Evolutionary conservation across 2,113 vertebrate genomes (phyloP), one percentile per base, ranked within the genome.

Genomic region (Chlorodrepanis virens): DNA sequence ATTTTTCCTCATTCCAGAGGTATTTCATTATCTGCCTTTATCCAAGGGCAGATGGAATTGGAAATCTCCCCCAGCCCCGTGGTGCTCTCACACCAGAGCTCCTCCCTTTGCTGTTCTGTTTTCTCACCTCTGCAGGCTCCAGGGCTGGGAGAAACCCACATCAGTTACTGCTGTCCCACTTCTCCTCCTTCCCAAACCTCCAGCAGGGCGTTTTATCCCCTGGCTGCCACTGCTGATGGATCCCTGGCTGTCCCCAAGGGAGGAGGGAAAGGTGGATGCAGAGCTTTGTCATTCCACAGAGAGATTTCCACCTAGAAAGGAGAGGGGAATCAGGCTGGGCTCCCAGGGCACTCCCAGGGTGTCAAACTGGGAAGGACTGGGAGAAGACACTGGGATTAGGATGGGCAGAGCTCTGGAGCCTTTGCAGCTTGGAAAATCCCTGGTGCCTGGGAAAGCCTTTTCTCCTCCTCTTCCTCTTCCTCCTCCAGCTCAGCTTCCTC

Each of bases 41-140:
- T 88, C 96, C 95, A 95, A 97, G 95, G 96, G 81, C 95, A 92
- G 90, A 85, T 75, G 86, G 84, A 61, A 52, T 75, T 57, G 61
- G 81, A 89, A 90, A 75, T 87, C 78, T 85, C 63, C 61, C 14
- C 39, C 33, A 16, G 82, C 69, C 85, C 74, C 23, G 18, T 72
- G 83, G 22, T 74, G 47, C 83, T 90, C 93, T 87, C 70, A 6
- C 44, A 56, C 78, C 45, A 31, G 79, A 82, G 81, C 75, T 74
- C 42, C 60, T 67, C 83, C 52, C 63, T 50, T 14, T 63, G 76
- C 60, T 56, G 45, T 59, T 80, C 68, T 4, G 1, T 61, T 84
- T 57, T 33, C 77, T 83, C 67, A n/a, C 85, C 90, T 84, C 64
- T 67, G 76, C 37, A 13, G 52, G 37, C 82, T 82, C 61, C 47